Percentiles rank a stretch among this genome's conserved stretches.
Conservation (phyloP, 2,113 vertebrate species). For the Anoplopoma fimbria region DNA sequence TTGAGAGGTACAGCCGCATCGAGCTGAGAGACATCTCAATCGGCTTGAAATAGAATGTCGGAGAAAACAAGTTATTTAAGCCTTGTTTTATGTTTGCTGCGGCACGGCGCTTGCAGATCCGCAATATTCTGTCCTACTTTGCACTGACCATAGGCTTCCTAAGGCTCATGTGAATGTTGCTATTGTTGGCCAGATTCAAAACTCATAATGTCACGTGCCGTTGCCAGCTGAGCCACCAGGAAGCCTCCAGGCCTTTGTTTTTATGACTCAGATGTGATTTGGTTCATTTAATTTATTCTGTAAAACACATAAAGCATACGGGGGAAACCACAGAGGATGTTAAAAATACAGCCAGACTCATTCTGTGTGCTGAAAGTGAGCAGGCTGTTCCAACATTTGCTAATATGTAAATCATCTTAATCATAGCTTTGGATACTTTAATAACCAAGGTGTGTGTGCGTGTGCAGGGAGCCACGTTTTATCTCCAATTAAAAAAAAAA, state of each 20-base stretch:
- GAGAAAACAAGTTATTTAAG: conserved; percentile 33
- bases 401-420: conserved; percentile 11
- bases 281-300: conserved; percentile 49
- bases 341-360: background rate
- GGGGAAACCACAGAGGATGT: background rate
- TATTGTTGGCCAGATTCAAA: conserved; percentile 48
- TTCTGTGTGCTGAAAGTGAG: background rate
- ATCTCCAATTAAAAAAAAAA: conserved; percentile 21
- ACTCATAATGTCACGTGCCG: conserved; percentile 27
- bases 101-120: conserved; percentile 17
- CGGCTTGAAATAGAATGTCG: conserved; percentile 2
- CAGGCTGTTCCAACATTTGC: background rate
- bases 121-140: conserved; percentile 56
- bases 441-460: background rate
- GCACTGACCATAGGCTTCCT: conserved; percentile 39
- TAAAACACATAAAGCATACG: conserved; percentile 16
- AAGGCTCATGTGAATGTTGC: conserved; percentile 8
- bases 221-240: conserved; percentile 68
- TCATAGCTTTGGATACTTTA: background rate
- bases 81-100: background rate
- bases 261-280: conserved; percentile 58
- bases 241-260: conserved; percentile 47
- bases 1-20: conserved; percentile 9
- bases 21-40: background rate
- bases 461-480: conserved; percentile 3